A percentile compares a stretch with the other conserved stretches of the same genome.
phyloP scores from a whole-genome alignment of 2,113 vertebrate species.

The Psettodes erumei region DNA sequence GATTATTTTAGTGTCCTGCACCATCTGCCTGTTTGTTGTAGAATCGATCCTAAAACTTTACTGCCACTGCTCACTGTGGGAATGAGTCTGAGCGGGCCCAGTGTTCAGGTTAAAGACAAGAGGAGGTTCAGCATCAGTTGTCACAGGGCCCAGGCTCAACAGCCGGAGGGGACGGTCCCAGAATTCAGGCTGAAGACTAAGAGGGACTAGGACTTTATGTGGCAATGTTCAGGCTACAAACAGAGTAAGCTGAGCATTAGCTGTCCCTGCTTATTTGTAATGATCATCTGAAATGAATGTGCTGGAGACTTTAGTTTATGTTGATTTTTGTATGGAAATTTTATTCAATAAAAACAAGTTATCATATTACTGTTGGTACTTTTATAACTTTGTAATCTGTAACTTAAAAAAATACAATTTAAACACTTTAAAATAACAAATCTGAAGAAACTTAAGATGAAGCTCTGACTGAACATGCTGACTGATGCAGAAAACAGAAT shows the following conservation, averaged over 20 bases:
- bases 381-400: neutral
- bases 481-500: neutral
- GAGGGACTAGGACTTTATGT: neutral
- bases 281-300: neutral
- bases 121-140: neutral
- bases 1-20: neutral
- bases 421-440: neutral
- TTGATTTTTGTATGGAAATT: constrained; percentile 1
- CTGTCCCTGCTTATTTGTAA: neutral
- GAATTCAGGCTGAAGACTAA: neutral
- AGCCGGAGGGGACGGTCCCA: neutral
- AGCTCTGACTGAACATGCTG: neutral
- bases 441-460: neutral
- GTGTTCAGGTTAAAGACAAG: neutral
- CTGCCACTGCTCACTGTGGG: neutral
- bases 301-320: neutral
- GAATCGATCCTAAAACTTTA: neutral
- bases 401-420: neutral
- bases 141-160: neutral
- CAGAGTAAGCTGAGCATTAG: too few species aligned
- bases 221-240: neutral
- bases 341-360: constrained; percentile 24
- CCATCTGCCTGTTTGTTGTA: neutral
- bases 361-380: neutral
- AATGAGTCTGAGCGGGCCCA: neutral